Evolutionary conservation across 2,888 invertebrate species (phyloP).

Genomic region (Dorcus hopei): DNA sequence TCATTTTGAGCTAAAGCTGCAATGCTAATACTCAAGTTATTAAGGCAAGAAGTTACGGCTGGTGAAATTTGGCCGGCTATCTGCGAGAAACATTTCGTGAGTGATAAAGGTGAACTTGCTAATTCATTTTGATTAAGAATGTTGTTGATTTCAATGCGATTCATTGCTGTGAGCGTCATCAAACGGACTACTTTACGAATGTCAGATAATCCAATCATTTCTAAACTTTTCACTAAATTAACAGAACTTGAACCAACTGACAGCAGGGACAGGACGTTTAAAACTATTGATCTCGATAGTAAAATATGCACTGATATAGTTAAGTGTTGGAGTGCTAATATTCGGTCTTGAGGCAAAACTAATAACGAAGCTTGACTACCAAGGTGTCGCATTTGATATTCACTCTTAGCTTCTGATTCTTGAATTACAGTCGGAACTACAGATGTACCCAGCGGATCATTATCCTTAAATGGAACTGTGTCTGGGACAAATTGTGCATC

Average conservation of each 20-base stretch:
- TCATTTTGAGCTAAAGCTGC: constrained; percentile 57
- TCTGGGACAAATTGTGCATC: constrained; percentile 40
- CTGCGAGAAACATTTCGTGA: constrained; percentile 38
- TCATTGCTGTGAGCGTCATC: constrained; percentile 59
- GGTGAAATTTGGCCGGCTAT: constrained; percentile 37
- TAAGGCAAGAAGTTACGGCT: constrained; percentile 42
- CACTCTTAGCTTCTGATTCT: constrained; percentile 34
- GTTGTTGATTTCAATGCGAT: constrained; percentile 50
- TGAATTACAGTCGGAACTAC: constrained; percentile 45
- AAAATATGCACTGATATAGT: constrained; percentile 54
- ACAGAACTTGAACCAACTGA: constrained; percentile 38
- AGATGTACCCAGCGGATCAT: constrained; percentile 56
- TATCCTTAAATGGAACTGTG: constrained; percentile 50
- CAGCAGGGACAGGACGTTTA: constrained; percentile 53
- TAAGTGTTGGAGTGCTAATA: constrained; percentile 53
- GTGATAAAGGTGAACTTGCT: constrained; percentile 15
- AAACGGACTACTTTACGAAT: constrained; percentile 55
- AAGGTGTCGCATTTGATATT: constrained; percentile 41
- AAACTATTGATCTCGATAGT: constrained; percentile 55
- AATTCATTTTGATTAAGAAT: constrained; percentile 33
- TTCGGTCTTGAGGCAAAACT: constrained; percentile 50
- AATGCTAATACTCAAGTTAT: constrained; percentile 46
- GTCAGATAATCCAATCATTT: constrained; percentile 53
- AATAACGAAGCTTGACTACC: constrained; percentile 55
- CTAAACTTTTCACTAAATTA: constrained; percentile 41